phyloP scores from a whole-genome alignment of 2,113 vertebrate genomes.

The Mobula birostris region DNA sequence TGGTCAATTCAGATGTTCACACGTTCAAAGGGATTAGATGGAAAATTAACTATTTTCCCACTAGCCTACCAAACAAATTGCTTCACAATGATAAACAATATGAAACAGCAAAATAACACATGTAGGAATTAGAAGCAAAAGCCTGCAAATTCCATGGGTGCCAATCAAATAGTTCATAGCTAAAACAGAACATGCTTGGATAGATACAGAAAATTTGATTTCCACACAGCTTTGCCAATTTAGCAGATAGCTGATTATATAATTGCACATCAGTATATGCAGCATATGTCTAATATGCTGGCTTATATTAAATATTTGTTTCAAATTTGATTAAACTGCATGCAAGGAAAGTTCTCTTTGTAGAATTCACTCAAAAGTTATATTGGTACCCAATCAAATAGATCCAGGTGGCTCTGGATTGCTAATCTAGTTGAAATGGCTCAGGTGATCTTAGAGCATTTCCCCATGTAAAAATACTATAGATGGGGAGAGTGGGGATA shows the following conservation, averaged over 20 bases:
- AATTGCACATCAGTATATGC: too few relatives aligned
- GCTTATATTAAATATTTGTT: background rate
- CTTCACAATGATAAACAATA: constrained; percentile 19
- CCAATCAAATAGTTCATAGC: background rate
- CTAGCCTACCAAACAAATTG: background rate
- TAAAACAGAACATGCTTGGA: background rate
- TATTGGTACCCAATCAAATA: background rate
- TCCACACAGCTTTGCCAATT: constrained; percentile 12
- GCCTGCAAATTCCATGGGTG: background rate
- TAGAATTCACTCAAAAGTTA: background rate
- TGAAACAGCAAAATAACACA: constrained; percentile 27
- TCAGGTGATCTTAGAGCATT: background rate
- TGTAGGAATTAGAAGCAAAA: constrained; percentile 14
- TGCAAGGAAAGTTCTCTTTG: background rate
- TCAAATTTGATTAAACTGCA: background rate
- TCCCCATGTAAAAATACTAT: background rate
- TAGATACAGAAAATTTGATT: constrained; percentile 38
- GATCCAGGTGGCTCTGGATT: background rate
- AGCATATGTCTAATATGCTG: background rate
- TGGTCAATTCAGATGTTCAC: background rate
- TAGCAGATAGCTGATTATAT: background rate
- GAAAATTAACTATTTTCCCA: constrained; percentile 19
- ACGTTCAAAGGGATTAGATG: background rate
- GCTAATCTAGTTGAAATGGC: background rate
- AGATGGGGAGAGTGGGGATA: too few relatives aligned